Evolutionary conservation across 1,140 invertebrate genomes (phyloP), one percentile per base, ranked within the genome.

Genomic region (Bombus terrestris): DNA sequence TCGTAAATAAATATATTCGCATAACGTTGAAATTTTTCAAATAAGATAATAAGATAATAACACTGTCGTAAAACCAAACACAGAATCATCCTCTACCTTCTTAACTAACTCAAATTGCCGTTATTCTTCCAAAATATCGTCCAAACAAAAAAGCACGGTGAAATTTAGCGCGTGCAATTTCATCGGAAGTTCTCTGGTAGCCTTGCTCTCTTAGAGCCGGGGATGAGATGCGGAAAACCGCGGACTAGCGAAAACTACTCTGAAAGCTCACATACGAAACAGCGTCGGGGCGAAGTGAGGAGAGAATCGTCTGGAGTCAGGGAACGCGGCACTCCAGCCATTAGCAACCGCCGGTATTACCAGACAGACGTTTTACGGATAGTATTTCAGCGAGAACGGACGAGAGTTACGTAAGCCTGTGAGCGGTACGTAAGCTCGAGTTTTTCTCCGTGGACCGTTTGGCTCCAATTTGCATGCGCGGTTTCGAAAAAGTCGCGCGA

Each of bases 371-470:
- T 68, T 85, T 81, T 53, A 68, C 71, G 35, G 69, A n/a, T 35
- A 13, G 71, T 81, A 74, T 85, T 85, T 81, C 57, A 85, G 69
- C 39, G 69, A 35, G 81, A 62, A 68, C 74, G 81, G 39, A 39
- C 25, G 32, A 62, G 57, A 77, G 86, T 92, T 88, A 89, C 87
- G 87, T 88, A 85, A 89, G 83, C 87, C 80, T 73, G 76, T n/a
- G 80, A 76, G n/a, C 66, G 35, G 66, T 68, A 68, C 89, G 83
- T 80, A 83, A 53, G 68, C 71, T 57, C 85, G 86, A 86, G 88
- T 88, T 90, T 88, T 88, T 87, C 88, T 84, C 85, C 88, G 57
- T 69, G 79, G 35, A 76, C 47, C 80, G 84, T 82, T 86, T 86
- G 81, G 81, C 81, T 86, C 43, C 80, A 73, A 80, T 80, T 68